Conservation (phyloP, 2,113 vertebrate genomes). For the Mormyrus iriodes region DNA sequence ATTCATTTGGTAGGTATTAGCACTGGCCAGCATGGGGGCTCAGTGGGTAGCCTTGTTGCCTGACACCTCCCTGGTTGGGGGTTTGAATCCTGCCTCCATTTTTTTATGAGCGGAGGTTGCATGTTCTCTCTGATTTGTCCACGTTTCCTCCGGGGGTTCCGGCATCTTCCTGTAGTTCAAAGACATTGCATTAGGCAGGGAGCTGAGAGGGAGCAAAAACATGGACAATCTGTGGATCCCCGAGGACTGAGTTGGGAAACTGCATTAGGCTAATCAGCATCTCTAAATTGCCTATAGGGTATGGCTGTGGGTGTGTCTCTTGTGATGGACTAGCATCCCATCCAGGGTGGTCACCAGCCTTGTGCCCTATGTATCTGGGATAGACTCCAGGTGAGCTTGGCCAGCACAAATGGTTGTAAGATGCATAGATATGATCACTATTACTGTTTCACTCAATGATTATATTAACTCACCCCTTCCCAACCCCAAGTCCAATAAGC, state of each 20-base stretch:
- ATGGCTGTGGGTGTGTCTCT: neutral
- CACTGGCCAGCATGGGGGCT: neutral
- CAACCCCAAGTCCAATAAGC: neutral
- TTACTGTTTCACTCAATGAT: neutral
- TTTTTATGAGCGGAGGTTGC: neutral
- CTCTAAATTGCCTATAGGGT: neutral
- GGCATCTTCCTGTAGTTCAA: neutral
- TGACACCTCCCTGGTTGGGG: neutral
- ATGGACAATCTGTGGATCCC: neutral
- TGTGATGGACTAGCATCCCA: neutral
- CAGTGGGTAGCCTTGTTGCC: neutral
- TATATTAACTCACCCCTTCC: neutral
- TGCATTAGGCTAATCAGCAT: neutral
- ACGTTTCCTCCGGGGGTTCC: neutral
- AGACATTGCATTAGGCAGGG: neutral
- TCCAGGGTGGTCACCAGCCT: neutral
- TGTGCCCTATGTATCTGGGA: neutral
- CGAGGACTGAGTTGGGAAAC: neutral
- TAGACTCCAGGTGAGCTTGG: neutral
- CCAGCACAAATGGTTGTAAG: neutral
- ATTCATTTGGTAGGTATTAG: neutral
- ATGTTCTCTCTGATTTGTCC: neutral
- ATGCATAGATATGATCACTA: neutral
- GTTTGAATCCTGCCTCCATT: neutral
- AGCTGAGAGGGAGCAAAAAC: neutral